Percentiles rank a stretch among this genome's conserved stretches.
phyloP scores from a whole-genome alignment of 2,113 vertebrate species.

The Tachycineta bicolor region DNA sequence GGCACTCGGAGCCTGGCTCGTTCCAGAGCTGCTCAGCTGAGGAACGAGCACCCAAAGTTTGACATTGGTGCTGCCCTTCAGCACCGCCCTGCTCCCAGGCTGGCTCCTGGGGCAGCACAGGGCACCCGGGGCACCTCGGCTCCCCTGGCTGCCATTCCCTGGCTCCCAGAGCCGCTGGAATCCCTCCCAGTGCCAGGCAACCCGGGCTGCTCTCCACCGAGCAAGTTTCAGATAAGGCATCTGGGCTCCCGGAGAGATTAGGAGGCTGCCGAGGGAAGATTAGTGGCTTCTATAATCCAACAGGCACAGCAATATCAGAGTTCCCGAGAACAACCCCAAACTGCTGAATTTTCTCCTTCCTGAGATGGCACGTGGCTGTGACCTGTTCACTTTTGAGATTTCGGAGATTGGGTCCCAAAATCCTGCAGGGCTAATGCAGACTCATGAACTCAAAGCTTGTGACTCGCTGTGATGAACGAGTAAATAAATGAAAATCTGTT shows the following conservation, averaged over 20 bases:
- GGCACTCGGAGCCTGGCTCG: rapidly evolving
- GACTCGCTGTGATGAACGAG: background rate
- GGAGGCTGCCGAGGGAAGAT: background rate
- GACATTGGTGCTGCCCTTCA: rapidly evolving
- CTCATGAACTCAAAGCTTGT: background rate
- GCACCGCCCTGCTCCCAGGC: background rate
- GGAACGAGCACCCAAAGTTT: rapidly evolving
- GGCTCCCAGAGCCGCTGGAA: background rate
- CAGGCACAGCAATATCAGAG: background rate
- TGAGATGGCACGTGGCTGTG: background rate
- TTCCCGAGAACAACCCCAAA: background rate
- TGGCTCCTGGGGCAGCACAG: background rate
- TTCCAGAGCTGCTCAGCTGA: background rate
- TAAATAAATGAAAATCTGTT: constrained; percentile 9
- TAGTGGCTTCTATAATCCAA: background rate
- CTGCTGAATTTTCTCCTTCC: background rate
- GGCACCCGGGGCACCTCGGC: background rate
- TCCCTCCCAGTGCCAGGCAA: rapidly evolving
- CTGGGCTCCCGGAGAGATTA: background rate
- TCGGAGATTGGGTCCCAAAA: background rate
- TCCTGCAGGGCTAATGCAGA: background rate
- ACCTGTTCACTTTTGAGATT: background rate
- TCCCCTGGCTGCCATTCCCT: rapidly evolving
- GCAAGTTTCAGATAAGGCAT: background rate
- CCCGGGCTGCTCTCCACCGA: background rate